Evolutionary conservation across 2,888 invertebrate species (phyloP).

Genomic region (Pseudococcus jackbeardsleyi): DNA sequence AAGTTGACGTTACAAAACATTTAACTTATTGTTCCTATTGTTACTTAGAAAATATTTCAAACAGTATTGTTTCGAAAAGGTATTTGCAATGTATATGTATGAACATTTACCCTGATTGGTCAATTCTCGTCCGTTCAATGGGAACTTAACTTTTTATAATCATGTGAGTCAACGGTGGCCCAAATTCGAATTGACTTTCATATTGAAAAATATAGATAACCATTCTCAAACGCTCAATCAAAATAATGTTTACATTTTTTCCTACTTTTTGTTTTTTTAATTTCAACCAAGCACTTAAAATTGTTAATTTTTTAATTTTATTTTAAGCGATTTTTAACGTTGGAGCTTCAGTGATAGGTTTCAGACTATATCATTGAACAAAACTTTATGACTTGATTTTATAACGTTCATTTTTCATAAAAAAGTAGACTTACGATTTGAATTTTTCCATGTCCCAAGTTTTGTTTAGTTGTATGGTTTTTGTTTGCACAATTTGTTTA

Average conservation of each 20-base stretch:
- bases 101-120: background rate
- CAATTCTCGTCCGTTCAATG: background rate
- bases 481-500: constrained; percentile 15
- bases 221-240: background rate
- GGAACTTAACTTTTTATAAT: background rate
- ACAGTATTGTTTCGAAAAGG: constrained; percentile 8
- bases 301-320: constrained; percentile 33
- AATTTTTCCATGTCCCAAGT: background rate
- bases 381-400: background rate
- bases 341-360: background rate
- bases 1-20: background rate
- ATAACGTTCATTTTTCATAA: background rate
- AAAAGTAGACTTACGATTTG: too few species aligned
- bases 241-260: background rate
- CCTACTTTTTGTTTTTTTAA: background rate
- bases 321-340: constrained; percentile 12
- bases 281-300: background rate
- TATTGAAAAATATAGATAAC: background rate
- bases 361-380: background rate
- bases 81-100: background rate
- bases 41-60: constrained; percentile 36
- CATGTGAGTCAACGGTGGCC: background rate
- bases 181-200: background rate
- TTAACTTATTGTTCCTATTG: constrained; percentile 20
- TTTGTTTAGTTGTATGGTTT: background rate